phyloP scores from a whole-genome alignment of 2,797 vertebrate genomes.

The Rhinophrynus dorsalis region DNA sequence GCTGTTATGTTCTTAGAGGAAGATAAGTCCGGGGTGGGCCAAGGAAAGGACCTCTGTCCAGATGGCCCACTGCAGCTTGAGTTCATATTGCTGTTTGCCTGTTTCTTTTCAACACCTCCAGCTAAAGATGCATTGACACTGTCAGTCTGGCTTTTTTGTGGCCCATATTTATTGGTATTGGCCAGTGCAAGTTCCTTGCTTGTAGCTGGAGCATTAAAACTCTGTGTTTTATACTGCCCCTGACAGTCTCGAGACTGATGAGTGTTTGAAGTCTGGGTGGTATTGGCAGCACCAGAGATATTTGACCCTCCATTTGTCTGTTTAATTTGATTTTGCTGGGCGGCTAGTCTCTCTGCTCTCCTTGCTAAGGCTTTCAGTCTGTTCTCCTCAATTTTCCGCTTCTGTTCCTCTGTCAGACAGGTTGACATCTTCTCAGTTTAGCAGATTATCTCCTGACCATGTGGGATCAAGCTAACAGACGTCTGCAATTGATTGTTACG shows the following conservation, averaged over 20 bases:
- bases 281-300: neutral
- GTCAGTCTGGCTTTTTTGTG: conserved; percentile 28
- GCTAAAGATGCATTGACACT: neutral
- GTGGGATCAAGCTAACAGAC: neutral
- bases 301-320: neutral
- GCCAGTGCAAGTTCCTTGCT: neutral
- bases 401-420: conserved; percentile 85
- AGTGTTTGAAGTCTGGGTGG: neutral
- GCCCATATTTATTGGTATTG: neutral
- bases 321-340: conserved; percentile 52
- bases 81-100: neutral
- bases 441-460: conserved; percentile 17
- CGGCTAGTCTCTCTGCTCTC: conserved; percentile 84
- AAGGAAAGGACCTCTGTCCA: conserved; percentile 35
- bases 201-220: conserved; percentile 22
- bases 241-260: neutral
- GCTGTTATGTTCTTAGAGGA: conserved; percentile 3
- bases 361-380: conserved; percentile 83
- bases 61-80: conserved; percentile 43
- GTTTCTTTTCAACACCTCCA: neutral
- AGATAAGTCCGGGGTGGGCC: neutral
- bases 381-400: conserved; percentile 89
- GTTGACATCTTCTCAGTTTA: conserved; percentile 74
- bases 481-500: neutral
- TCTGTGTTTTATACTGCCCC: conserved; percentile 9